These are phyloP conservation scores for Benthochromis sp. DNA, from an alignment of 2,113 vertebrate genomes.

Conservation along the genomic window DNA sequence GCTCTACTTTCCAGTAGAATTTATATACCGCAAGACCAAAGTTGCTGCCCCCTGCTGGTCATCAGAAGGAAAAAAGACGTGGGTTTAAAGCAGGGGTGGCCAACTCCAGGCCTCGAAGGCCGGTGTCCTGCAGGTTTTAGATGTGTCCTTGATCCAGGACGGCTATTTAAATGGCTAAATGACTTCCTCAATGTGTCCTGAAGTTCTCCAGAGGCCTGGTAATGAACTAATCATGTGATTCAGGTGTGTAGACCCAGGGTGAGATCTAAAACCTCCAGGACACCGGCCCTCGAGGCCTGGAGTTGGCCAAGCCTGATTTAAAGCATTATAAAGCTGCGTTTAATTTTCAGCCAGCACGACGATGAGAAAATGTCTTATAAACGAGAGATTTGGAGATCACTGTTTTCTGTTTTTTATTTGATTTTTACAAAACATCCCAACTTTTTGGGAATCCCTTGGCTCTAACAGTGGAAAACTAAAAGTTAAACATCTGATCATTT, in stretches of 20 bases:
- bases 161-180: neutral
- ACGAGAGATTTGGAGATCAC: neutral
- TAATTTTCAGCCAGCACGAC: neutral
- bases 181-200: rapidly evolving
- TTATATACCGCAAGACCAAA: neutral
- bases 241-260: rapidly evolving
- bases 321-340: neutral
- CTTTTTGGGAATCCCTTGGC: neutral
- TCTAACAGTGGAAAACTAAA: neutral
- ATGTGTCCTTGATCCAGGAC: neutral
- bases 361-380: neutral
- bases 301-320: neutral
- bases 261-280: neutral
- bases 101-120: rapidly evolving
- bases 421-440: neutral
- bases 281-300: neutral
- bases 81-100: rapidly evolving
- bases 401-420: neutral
- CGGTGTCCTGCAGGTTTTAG: neutral
- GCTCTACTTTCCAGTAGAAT: neutral
- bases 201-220: neutral
- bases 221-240: neutral
- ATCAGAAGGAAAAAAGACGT: neutral
- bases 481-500: neutral
- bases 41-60: neutral